Conservation (phyloP, 2,888 invertebrate genomes). For the Standfussiana lucernea region DNA sequence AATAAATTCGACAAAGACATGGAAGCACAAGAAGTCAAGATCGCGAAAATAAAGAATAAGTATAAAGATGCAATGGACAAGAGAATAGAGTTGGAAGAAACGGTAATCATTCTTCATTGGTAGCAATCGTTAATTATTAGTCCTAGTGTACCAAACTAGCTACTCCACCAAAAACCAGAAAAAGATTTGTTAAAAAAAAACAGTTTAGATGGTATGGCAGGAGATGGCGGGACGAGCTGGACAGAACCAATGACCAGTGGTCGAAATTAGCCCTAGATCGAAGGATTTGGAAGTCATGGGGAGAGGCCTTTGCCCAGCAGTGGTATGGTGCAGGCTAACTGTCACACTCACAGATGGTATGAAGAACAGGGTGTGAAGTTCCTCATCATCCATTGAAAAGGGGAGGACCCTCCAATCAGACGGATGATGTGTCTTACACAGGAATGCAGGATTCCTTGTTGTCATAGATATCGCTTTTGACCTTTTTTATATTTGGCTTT, state of each 20-base stretch:
- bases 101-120: constrained; percentile 47
- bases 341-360: no score
- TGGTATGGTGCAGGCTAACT: no score
- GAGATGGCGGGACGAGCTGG: no score
- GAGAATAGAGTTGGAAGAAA: constrained; percentile 64
- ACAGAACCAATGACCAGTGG: no score
- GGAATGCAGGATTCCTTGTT: not conserved
- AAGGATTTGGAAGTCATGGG: no score
- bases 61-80: constrained; percentile 75
- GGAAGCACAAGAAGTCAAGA: constrained; percentile 82
- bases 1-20: constrained; percentile 84
- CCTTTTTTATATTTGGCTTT: not conserved
- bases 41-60: constrained; percentile 82
- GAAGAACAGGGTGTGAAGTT: not conserved
- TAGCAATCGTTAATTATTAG: not conserved
- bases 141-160: not conserved
- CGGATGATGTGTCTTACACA: not conserved
- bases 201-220: not conserved
- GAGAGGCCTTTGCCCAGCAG: no score
- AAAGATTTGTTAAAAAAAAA: not conserved
- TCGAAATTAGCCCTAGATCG: no score
- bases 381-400: not conserved
- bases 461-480: not conserved
- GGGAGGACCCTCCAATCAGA: not conserved
- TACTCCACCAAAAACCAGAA: not conserved